Base-by-base conservation (phyloP, 1,140 invertebrate species). In the Zaprionus gabonicus region DNA sequence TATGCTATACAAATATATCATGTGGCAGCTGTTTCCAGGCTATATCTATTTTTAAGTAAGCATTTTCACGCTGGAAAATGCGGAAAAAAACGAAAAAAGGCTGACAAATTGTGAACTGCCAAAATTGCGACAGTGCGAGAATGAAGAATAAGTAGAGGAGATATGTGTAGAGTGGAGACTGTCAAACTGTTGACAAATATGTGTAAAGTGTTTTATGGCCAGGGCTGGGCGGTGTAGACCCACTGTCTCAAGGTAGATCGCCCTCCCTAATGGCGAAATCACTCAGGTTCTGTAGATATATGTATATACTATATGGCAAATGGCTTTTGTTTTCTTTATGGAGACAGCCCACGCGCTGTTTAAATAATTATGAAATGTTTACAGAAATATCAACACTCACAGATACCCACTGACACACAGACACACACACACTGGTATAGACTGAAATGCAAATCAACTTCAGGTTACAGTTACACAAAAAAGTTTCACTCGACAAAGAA, bases 111-210 rank as follows among this genome's bases (percentile, higher is more conserved):
- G 83, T 87, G 34, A 63, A 44, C 78, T 81, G 72, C 79, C 82
- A 81, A 88, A 91, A 76, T 87, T 81, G 80, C 88, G 87, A 91
- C 82, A 91, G 81, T 34, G 5, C 41, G 3, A 46, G 41, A 34
- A 3, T 3, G 3, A 34, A 34, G 9, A 10, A 10, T 34, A 10
- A 34, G 31, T 10, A 10, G 31, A 34, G 31, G 0, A 34, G 31
- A 41, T n/a, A n/a, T 7, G 15, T 4, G 38, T 6, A 41, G 13
- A 13, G 15, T 41, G 46, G 6, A 13, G 23, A 12, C 64, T 67
- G 82, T 87, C 86, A 91, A 88, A 73, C 57, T 59, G 81, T 71
- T 91, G 87, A 91, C 87, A 91, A 91, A 91, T 91, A 82, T 85
- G 76, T 58, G 46, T 71, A 55, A 71, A 76, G 73, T 76, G 68